phyloP scores from a whole-genome alignment of 2,888 invertebrate species.

The Andricus quercusramuli region DNA sequence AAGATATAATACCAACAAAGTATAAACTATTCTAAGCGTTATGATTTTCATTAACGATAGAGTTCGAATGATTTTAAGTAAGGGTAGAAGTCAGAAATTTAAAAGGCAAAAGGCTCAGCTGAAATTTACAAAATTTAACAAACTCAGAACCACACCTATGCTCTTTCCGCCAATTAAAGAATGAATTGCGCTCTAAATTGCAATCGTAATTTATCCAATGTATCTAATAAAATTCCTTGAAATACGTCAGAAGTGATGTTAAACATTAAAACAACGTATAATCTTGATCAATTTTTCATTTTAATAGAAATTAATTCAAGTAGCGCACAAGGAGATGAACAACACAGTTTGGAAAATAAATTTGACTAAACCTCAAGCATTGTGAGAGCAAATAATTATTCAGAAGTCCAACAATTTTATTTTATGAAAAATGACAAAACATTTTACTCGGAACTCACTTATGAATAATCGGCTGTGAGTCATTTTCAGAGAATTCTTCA shows the following conservation, averaged over 20 bases:
- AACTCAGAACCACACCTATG: neutral
- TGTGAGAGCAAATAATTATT: neutral
- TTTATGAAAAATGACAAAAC: neutral
- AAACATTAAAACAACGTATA: neutral
- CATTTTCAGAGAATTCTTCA: slow-evolving; percentile 23
- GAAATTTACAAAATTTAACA: neutral
- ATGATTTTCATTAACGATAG: neutral
- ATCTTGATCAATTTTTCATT: neutral
- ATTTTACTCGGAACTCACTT: neutral
- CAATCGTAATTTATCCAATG: neutral
- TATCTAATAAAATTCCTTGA: neutral
- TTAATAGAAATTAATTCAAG: slow-evolving; percentile 3
- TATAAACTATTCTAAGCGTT: neutral
- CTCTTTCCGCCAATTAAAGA: neutral
- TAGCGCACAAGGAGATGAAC: neutral
- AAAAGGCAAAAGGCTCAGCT: neutral
- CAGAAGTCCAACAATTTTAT: neutral
- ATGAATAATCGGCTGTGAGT: slow-evolving; percentile 31
- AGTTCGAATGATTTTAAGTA: neutral
- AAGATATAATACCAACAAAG: neutral
- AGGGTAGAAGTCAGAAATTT: neutral
- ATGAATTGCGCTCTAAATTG: neutral
- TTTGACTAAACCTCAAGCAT: too few relatives aligned
- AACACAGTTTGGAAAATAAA: neutral
- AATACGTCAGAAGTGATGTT: neutral